Evolutionary conservation across 2,888 invertebrate species (phyloP).

Genomic region (Pseudococcus longispinus): DNA sequence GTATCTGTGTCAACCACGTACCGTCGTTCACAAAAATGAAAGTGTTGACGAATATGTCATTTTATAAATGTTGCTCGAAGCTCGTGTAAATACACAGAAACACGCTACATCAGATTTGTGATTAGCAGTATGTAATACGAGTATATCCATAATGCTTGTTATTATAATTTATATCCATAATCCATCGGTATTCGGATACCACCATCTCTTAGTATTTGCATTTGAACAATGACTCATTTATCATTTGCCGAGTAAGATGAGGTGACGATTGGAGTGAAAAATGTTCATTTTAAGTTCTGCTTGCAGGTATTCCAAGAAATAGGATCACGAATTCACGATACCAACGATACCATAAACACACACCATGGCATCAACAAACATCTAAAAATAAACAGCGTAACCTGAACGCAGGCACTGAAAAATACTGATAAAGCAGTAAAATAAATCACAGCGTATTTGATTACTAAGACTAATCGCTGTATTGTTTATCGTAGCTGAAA

Average conservation of each 20-base stretch:
- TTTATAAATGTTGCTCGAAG: background rate
- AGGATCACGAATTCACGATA: background rate
- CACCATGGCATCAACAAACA: background rate
- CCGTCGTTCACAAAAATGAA: background rate
- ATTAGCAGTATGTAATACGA: background rate
- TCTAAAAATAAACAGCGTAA: background rate
- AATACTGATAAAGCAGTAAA: background rate
- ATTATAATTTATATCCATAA: no score
- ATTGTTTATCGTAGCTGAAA: background rate
- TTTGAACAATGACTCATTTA: background rate
- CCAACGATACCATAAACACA: background rate
- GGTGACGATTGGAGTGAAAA: background rate
- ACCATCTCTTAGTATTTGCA: background rate
- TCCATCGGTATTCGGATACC: background rate
- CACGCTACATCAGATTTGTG: background rate
- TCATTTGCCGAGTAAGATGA: background rate
- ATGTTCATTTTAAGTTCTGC: background rate
- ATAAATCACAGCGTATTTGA: background rate
- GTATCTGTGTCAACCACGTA: background rate
- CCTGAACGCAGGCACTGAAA: background rate
- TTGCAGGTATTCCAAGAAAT: background rate
- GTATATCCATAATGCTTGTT: background rate
- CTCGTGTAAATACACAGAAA: background rate
- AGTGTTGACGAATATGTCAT: conserved; percentile 4
- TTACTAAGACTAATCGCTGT: background rate